Base-by-base conservation (phyloP, 2,797 vertebrate genomes). In the Adrianichthys oophorus region DNA sequence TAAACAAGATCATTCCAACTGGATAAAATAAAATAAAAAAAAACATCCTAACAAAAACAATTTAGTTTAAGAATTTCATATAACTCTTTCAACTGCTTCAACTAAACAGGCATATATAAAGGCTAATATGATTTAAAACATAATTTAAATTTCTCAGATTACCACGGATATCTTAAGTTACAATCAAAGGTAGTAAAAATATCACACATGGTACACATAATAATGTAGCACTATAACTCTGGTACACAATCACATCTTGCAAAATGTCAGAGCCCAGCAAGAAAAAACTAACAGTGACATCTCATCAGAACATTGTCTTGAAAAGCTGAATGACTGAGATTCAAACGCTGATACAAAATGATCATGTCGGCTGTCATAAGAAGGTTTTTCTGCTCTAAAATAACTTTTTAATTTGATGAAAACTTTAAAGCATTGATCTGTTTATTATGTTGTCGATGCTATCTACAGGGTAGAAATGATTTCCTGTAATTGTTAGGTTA, bases 151-250 rank as follows among this genome's bases (percentile, higher is more conserved):
- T 19, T 43, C 4, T 18, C 3, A 32, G 26, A 18, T 79, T 57
- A 41, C 68, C 32, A 12, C 10, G 10, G 32, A 37, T 37, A 37
- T 37, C 32, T 73, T 53, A 68, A 56, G 76, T 53, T 62, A 63
- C 37, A 67, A 61, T 73, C 70, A 76, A 56, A 1, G 17, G 37
- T 43, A 16, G 40, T 53, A 52, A 52, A 73, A 77, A 75, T 72
- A 67, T 59, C 71, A 61, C 60, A 70, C 32, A 18, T 56, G 69
- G 23, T 45, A 53, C 50, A 70, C 15, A 4, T 18, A 64, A 74
- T 63, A 68, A 42, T 41, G 40, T 40, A 50, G 51, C 7, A 37
- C 50, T 48, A 23, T 41, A 47, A 10, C 7, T n/a, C 43, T 62
- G n/a, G 23, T 15, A 69, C 62, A 66, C 70, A 55, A 79, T 63